phyloP scores from a whole-genome alignment of 64 coral and sea anemone species.

The Stylophora pistillata region DNA sequence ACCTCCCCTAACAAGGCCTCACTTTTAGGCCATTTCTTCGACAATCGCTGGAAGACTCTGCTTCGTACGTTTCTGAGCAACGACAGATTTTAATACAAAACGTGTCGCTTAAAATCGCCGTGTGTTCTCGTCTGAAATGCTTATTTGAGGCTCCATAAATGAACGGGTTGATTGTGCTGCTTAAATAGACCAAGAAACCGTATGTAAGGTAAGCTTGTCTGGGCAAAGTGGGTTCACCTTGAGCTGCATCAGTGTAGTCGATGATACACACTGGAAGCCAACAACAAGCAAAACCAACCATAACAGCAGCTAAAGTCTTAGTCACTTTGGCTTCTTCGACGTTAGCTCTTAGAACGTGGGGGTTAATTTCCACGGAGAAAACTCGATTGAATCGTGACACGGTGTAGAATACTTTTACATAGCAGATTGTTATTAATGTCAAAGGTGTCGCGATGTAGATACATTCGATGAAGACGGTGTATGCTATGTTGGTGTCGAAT shows the following conservation, averaged over 20 bases:
- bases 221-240: constrained; percentile 30
- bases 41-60: background rate
- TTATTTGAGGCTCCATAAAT: constrained; percentile 60
- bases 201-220: constrained; percentile 49
- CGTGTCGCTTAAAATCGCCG: background rate
- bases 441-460: constrained; percentile 35
- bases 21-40: background rate
- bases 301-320: constrained; percentile 44
- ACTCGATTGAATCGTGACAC: constrained; percentile 47
- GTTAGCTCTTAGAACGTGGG: constrained; percentile 35
- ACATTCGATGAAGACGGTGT: constrained; percentile 56
- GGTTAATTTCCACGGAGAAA: constrained; percentile 6
- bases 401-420: constrained; percentile 28
- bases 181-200: constrained; percentile 52
- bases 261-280: constrained; percentile 65
- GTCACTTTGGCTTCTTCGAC: constrained; percentile 73
- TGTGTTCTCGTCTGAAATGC: constrained; percentile 51
- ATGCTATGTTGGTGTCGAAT: constrained; percentile 60
- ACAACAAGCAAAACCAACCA: constrained; percentile 53
- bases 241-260: constrained; percentile 49
- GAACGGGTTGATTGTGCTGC: constrained; percentile 62
- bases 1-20: too few species aligned
- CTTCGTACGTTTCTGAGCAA: background rate
- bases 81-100: background rate
- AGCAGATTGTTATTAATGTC: constrained; percentile 36